Evolutionary conservation across 2,113 vertebrate species (phyloP).

Genomic region (Centropus unirufus): DNA sequence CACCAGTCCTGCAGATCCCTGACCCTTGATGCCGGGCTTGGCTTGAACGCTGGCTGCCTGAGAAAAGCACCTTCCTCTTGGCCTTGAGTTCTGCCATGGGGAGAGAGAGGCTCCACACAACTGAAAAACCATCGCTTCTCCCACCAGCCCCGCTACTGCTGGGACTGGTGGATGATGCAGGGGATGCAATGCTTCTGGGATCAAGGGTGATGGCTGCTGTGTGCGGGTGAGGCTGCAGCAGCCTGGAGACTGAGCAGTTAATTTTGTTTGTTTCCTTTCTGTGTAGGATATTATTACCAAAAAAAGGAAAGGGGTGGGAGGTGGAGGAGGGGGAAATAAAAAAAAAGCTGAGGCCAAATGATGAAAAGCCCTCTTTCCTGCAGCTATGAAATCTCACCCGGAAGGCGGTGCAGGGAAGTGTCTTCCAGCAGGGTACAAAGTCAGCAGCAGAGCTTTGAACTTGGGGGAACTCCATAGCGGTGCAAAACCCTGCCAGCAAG

Average conservation of each 20-base stretch:
- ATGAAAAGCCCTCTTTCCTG: slow-evolving; percentile 53
- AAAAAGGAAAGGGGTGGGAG: not conserved
- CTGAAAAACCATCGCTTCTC: not conserved
- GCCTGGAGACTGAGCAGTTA: not conserved
- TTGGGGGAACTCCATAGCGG: slow-evolving; percentile 38
- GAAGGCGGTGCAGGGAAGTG: slow-evolving; percentile 49
- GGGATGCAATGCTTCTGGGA: not conserved
- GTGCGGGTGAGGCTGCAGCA: slow-evolving; percentile 22
- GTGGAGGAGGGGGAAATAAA: not conserved
- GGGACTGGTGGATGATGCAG: not conserved
- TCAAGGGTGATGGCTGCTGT: not conserved
- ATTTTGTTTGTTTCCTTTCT: slow-evolving; percentile 58
- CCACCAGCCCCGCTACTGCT: rapidly evolving
- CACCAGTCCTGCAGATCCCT: not conserved
- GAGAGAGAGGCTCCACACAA: not conserved
- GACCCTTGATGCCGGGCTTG: not conserved
- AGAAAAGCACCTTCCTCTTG: not conserved
- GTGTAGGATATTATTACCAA: slow-evolving; percentile 47
- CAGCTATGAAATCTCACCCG: slow-evolving; percentile 61
- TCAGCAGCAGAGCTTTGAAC: slow-evolving; percentile 66
- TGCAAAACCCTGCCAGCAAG: slow-evolving; percentile 18
- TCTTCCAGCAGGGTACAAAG: slow-evolving; percentile 63
- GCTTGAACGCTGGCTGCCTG: not conserved
- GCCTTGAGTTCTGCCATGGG: not conserved
- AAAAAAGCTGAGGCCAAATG: not conserved